Conservation (phyloP, 2,113 vertebrate genomes). For the Pedionomus torquatus region DNA sequence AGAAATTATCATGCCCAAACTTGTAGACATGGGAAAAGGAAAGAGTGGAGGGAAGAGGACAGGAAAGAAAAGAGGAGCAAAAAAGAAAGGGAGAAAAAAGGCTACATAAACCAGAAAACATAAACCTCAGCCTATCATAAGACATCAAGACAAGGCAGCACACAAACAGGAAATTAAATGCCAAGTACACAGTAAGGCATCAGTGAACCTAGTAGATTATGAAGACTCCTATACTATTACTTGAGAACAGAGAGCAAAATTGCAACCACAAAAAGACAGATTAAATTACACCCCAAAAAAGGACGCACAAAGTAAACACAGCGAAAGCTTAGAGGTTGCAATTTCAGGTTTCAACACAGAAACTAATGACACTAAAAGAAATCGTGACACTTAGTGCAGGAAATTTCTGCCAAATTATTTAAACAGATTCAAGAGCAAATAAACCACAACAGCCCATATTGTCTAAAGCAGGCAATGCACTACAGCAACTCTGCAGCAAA, state of each 20-base stretch:
- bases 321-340: not conserved
- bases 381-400: not conserved
- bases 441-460: not conserved
- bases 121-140: not conserved
- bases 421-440: not conserved
- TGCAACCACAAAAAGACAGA: not conserved
- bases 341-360: not conserved
- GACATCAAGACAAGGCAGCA: not conserved
- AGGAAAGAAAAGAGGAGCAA: not conserved
- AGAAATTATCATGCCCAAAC: not conserved
- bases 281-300: not conserved
- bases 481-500: not conserved
- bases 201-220: not conserved
- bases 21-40: not conserved
- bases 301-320: not conserved
- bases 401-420: not conserved
- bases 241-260: not conserved
- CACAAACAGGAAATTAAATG: conserved; percentile 58
- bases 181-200: not conserved
- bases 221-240: not conserved
- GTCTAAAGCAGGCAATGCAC: not conserved
- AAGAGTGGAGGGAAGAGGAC: not conserved
- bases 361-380: not conserved
- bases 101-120: not conserved
- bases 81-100: not conserved